Evolutionary conservation across 1,140 invertebrate species (phyloP), one percentile per base, ranked within the genome.

Genomic region (Danaus melanippus): DNA sequence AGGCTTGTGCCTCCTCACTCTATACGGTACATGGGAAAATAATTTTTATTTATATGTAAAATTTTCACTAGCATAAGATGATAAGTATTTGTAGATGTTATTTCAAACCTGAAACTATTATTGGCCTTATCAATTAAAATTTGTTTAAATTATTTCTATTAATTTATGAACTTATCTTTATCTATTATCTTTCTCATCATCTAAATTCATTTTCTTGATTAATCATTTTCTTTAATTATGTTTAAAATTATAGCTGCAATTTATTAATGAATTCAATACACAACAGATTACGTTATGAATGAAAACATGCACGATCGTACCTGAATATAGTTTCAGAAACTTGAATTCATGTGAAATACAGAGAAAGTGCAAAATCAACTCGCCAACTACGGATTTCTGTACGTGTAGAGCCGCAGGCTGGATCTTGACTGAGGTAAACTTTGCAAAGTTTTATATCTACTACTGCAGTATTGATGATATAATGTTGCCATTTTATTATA

Each of bases 1-100:
- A 56, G 45, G 40, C 56, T 51, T 47, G 52, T 68, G 62, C 61
- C 60, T 63, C 52, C 49, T 64, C 39, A 45, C 51, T 47, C 50
- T 51, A 40, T 39, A 50, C 42, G 53, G 51, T 62, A 50, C 52
- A 62, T 17, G 53, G 52, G 53, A 58, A 58, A 50, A 58, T 54
- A 42, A 44, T 57, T 56, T 53, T 60, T 64, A 60, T 64, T 64
- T 56, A 59, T 53, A 53, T 53, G 51, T 42, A 10, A 47, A 48
- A 42, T 50, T 43, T 32, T 32, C 21, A 4, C 21, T 32, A 32
- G 5, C 21, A 7, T 32, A 3, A 32, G 21, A 32, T 32, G 21
- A 32, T 32, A 8, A 3, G 6, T 32, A 32, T 32, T 32, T 32
- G 21, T 32, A 32, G 21, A 32, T 32, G 6, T 32, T 32, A 1